Evolutionary conservation across 2,797 vertebrate genomes (phyloP).

Genomic region (Megalops cyprinoides): DNA sequence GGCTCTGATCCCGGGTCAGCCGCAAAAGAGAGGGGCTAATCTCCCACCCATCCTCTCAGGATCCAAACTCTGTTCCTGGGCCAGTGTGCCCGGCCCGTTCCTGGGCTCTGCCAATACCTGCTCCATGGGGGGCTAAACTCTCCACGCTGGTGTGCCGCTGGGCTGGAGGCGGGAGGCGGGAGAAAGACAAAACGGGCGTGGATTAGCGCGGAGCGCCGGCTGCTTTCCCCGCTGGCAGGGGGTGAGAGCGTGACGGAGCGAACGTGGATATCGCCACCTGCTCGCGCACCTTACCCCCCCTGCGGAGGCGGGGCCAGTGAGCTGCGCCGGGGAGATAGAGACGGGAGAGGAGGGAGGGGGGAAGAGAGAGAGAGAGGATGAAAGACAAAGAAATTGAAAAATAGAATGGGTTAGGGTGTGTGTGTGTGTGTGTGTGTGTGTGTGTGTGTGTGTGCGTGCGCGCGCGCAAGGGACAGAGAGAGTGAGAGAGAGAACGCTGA

Average conservation of each 20-base stretch:
- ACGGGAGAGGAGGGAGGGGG: not conserved
- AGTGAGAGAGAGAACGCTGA: not conserved
- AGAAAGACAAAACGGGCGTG: not conserved
- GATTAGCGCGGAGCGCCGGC: not conserved
- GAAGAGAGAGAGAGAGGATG: slow-evolving; percentile 23
- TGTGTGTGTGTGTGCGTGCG: not conserved
- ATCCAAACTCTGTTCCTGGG: slow-evolving; percentile 60
- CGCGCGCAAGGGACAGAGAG: not conserved
- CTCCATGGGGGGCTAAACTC: slow-evolving; percentile 43
- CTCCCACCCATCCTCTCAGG: slow-evolving; percentile 60
- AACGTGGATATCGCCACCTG: not conserved
- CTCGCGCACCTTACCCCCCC: not conserved
- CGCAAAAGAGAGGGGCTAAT: slow-evolving; percentile 64
- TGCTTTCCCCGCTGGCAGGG: not conserved
- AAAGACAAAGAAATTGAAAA: slow-evolving; percentile 28
- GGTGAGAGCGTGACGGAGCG: not conserved
- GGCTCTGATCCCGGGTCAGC: slow-evolving; percentile 50
- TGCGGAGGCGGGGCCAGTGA: not conserved
- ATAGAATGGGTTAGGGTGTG: not conserved
- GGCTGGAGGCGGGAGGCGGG: slow-evolving; percentile 34
- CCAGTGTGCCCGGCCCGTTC: slow-evolving; percentile 61
- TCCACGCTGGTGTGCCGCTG: not conserved
- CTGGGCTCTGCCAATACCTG: slow-evolving; percentile 46
- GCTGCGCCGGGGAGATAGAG: slow-evolving; percentile 3
- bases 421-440: not conserved